Evolutionary conservation across 2,888 invertebrate species (phyloP).

Genomic region (Furcula furcula): DNA sequence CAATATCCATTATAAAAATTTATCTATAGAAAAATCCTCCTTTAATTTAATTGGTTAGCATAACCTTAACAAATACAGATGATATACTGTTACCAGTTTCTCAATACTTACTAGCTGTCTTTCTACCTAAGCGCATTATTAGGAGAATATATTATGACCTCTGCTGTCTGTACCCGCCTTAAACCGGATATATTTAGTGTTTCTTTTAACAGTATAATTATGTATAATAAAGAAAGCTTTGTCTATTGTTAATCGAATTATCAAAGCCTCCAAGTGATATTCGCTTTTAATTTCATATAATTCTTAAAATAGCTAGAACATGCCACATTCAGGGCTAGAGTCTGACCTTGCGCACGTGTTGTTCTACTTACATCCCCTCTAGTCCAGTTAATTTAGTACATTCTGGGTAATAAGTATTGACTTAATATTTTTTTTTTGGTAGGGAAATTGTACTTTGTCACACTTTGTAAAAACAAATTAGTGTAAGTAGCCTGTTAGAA

Average conservation of each 20-base stretch:
- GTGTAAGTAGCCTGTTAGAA: conserved; percentile 63
- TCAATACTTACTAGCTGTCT: too few species aligned
- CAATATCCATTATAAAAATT: too few species aligned
- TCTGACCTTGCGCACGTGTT: conserved; percentile 15
- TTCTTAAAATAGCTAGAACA: conserved; percentile 11
- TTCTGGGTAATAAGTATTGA: conserved; percentile 30
- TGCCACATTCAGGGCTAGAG: conserved; percentile 10
- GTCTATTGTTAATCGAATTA: conserved; percentile 16
- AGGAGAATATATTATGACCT: too few species aligned
- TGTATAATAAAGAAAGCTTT: conserved; percentile 4
- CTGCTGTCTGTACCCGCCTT: too few species aligned
- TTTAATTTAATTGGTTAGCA: too few species aligned
- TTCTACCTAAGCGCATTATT: too few species aligned
- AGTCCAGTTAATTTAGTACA: conserved; percentile 42
- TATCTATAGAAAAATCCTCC: too few species aligned
- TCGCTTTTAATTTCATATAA: conserved; percentile 45
- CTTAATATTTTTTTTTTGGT: conserved; percentile 4
- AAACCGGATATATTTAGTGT: too few species aligned
- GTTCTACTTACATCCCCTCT: conserved; percentile 27
- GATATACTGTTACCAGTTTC: too few species aligned
- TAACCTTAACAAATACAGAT: too few species aligned
- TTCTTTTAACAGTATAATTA: too few species aligned
- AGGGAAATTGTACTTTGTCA: background rate
- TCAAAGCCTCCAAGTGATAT: conserved; percentile 49
- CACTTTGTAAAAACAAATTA: conserved; percentile 63